Evolutionary conservation across 2,888 invertebrate species (phyloP).

Genomic region (Microctonus hyperodae): DNA sequence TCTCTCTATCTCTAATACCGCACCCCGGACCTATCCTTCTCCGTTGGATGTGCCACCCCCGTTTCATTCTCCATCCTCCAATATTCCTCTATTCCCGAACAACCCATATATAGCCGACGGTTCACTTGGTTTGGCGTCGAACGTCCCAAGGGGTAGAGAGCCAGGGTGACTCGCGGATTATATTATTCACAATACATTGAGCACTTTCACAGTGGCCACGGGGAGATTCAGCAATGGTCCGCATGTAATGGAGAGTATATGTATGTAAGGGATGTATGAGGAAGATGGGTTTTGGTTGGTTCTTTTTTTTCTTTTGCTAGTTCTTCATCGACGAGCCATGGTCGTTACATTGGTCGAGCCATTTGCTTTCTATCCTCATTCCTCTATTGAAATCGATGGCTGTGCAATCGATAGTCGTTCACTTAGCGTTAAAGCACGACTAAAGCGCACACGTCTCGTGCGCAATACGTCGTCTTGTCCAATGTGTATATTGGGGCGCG

Average conservation of each 20-base stretch:
- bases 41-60: not conserved
- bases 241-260: conserved; percentile 29
- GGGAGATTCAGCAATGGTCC: conserved; percentile 46
- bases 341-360: conserved; percentile 8
- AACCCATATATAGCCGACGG: not conserved
- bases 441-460: not conserved
- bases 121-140: conserved; percentile 2
- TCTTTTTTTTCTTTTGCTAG: conserved; percentile 1
- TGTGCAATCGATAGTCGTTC: conserved; percentile 20
- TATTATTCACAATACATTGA: conserved; percentile 62
- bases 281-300: not conserved
- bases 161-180: conserved; percentile 55
- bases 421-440: conserved; percentile 9
- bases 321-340: not conserved
- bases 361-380: not conserved
- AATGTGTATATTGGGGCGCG: conserved; percentile 1
- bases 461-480: conserved; percentile 9
- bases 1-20: conserved; percentile 25
- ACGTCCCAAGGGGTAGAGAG: conserved; percentile 34
- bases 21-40: conserved; percentile 26
- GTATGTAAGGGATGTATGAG: not conserved
- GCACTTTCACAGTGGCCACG: conserved; percentile 54
- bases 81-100: not conserved
- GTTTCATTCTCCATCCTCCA: conserved; percentile 14
- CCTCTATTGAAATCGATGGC: conserved; percentile 6